Base-by-base conservation (phyloP, 37 sponge, comb jelly and placozoan species). In the Beroe forskalii region DNA sequence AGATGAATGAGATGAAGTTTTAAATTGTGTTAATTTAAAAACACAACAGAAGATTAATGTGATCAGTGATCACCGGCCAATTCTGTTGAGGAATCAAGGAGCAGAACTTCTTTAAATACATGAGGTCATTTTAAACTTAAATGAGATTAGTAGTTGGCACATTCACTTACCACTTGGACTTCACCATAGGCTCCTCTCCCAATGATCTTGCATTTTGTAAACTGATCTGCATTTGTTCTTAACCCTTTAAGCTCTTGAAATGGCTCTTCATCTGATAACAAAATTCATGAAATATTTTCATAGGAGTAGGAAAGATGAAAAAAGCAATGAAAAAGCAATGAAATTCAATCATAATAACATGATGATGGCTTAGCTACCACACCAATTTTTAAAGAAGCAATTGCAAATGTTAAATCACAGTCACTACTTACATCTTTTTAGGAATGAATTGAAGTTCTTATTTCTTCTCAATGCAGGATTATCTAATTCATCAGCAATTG, bases 121-220 rank as follows among this genome's bases (percentile, higher is more conserved):
- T n/a, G n/a, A n/a, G n/a, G n/a, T n/a, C n/a, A n/a, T n/a, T n/a
- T n/a, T n/a, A n/a, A n/a, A n/a, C n/a, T n/a, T n/a, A n/a, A n/a
- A n/a, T n/a, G n/a, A n/a, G n/a, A n/a, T n/a, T n/a, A n/a, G n/a
- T n/a, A n/a, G n/a, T n/a, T n/a, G n/a, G n/a, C n/a, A n/a, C n/a
- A n/a, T n/a, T n/a, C n/a, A n/a, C n/a, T 69, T 89, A 97, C 98
- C 93, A 97, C 91, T 90, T 95, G 95, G 14, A 97, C 98, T 89
- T 97, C 96, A n/a, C 98, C 98, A 76, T 94, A 97, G 32, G 98
- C 98, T 67, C 98, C 98, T 62, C 98, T 72, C 40, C 98, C 98
- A 60, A 97, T 97, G 22, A 96, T 91, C 91, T 97, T 96, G 41
- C 94, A 62, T 20, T 91, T 69, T 19, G 62, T 41, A 61, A 97